Base-by-base conservation (phyloP, 2,888 invertebrate genomes). In the Temnothorax rugatulus region DNA sequence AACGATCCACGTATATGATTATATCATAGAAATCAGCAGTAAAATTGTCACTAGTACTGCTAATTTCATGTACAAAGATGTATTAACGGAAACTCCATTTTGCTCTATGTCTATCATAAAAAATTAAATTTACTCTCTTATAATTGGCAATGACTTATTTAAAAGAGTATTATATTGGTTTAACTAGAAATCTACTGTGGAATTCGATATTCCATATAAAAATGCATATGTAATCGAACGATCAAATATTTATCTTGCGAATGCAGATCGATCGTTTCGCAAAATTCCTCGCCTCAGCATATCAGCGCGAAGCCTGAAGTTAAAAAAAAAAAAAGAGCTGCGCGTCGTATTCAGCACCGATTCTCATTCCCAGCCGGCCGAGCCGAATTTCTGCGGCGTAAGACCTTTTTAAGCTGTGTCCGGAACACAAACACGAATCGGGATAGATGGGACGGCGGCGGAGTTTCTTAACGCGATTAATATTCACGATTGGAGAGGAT, bases 401-500 rank as follows among this genome's bases (percentile, higher is more conserved):
- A 59, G 59, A n/a, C 9, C 34, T 71, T 82, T 63, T 75, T 52
- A 50, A 75, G 34, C 41, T 25, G 25, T 11, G 75, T n/a, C 25
- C 8, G 25, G 9, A 75, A 54, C 44, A 52, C 63, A 52, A 44
- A 52, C 75, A 29, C 11, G 52, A 41, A 74, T 59, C 34, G 15
- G 8, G 15, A 29, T 38, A n/a, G 63, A 52, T 18, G 25, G 3
- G 25, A 9, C 34, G 41, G 13, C 21, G 9, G 25, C 15, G 18
- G 34, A 15, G 76, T 66, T 84, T 73, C 50, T 59, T 71, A 25
- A 21, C 21, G 77, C 83, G 81, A 89, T 89, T 89, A 89, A 84
- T 89, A 89, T 87, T 87, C 84, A 75, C 79, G 54, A 76, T 79
- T 50, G 68, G 61, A 44, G 61, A 44, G 84, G 59, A 89, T 86